Conservation (phyloP, 2,797 vertebrate genomes). For the Poecilia picta region DNA sequence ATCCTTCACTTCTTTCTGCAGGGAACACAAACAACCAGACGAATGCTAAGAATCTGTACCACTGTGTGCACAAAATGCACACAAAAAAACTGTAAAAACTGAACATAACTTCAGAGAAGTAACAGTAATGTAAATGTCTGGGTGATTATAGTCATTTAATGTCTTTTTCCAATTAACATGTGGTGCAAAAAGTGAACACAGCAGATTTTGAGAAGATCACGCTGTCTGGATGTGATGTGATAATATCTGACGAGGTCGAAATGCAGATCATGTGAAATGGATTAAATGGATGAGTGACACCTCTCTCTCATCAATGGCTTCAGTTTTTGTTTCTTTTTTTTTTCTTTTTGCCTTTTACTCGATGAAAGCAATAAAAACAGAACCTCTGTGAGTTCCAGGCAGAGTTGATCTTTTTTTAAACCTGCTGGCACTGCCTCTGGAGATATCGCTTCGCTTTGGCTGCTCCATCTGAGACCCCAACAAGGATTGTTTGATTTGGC, state of each 20-base stretch:
- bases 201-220: slow-evolving; percentile 43
- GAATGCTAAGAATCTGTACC: background rate
- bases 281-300: slow-evolving; percentile 40
- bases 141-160: slow-evolving; percentile 39
- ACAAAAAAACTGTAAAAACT: slow-evolving; percentile 1
- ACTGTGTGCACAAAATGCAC: background rate
- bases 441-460: slow-evolving; percentile 57
- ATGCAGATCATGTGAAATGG: slow-evolving; percentile 24
- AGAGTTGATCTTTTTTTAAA: slow-evolving; percentile 31
- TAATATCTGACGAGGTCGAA: slow-evolving; percentile 33
- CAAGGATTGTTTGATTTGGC: slow-evolving; percentile 76
- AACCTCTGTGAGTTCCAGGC: slow-evolving; percentile 14
- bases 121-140: slow-evolving; percentile 29
- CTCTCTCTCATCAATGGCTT: slow-evolving; percentile 18
- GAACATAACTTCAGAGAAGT: slow-evolving; percentile 29
- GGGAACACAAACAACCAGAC: slow-evolving; percentile 30
- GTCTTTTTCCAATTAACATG: slow-evolving; percentile 47
- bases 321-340: slow-evolving; percentile 10
- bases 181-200: slow-evolving; percentile 32
- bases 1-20: slow-evolving; percentile 92
- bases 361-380: slow-evolving; percentile 24
- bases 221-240: slow-evolving; percentile 39
- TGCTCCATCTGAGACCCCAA: slow-evolving; percentile 53
- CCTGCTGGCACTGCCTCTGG: slow-evolving; percentile 58
- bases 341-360: slow-evolving; percentile 11